Conservation (phyloP, 2,797 vertebrate genomes). For the Spinus pinus region DNA sequence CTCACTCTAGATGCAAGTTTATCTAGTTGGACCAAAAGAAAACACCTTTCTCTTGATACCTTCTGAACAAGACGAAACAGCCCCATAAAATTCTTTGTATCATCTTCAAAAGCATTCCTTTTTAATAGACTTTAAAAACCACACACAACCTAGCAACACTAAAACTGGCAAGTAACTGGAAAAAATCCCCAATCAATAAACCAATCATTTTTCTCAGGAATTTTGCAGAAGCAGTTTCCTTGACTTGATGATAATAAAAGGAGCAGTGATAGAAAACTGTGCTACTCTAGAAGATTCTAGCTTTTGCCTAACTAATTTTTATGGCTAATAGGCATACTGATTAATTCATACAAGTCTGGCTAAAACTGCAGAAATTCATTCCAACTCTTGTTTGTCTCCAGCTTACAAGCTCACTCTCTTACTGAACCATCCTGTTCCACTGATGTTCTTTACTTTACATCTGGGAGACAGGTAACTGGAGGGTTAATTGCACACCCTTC, state of each 20-base stretch:
- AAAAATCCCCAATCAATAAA: not conserved
- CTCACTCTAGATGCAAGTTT: not conserved
- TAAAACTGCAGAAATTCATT: not conserved
- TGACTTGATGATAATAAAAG: not conserved
- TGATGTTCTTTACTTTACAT: not conserved
- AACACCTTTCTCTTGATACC: not conserved
- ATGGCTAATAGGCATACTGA: not conserved
- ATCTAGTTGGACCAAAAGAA: not conserved
- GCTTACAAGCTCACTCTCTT: not conserved
- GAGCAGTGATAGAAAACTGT: not conserved
- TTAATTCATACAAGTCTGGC: not conserved
- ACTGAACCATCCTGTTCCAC: not conserved
- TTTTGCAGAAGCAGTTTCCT: not conserved
- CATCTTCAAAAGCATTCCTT: slow-evolving; percentile 21
- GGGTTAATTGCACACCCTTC: not conserved
- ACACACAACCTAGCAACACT: not conserved
- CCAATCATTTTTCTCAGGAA: not conserved
- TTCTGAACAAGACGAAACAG: slow-evolving; percentile 2
- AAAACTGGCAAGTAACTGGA: not conserved
- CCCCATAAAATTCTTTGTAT: not conserved
- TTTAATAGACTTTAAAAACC: not conserved
- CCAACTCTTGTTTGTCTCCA: not conserved
- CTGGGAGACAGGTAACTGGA: not conserved
- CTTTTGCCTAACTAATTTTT: not conserved
- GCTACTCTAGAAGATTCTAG: not conserved